These are phyloP conservation scores for Drosophila trichaetosa DNA, from an alignment of 2,888 invertebrate genomes.

Conservation along the genomic window DNA sequence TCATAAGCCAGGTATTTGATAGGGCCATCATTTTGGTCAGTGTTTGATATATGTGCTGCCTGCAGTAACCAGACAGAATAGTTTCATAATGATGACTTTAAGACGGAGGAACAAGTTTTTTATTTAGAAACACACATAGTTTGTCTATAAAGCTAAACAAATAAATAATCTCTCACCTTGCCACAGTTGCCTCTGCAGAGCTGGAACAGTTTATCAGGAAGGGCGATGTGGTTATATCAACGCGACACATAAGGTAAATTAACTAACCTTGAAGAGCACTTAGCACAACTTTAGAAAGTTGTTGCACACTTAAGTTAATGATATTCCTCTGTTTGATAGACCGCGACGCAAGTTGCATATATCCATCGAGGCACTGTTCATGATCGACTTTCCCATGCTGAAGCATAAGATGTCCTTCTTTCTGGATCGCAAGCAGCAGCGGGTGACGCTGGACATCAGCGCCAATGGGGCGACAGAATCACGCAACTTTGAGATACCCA, in stretches of 20 bases:
- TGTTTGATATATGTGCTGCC: no score
- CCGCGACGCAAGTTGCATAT: conserved; percentile 85
- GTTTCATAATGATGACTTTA: neutral
- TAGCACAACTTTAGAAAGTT: conserved; percentile 14
- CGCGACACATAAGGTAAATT: conserved; percentile 84
- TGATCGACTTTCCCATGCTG: conserved; percentile 85
- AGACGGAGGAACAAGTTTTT: neutral
- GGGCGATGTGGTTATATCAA: conserved; percentile 85
- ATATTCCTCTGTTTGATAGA: conserved; percentile 51
- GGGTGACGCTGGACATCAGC: conserved; percentile 84
- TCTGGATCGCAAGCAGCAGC: conserved; percentile 84
- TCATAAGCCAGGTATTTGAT: neutral
- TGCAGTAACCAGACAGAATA: no score
- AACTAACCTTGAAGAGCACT: conserved; percentile 32
- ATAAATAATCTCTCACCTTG: conserved; percentile 26
- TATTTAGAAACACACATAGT: neutral
- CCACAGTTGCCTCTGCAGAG: conserved; percentile 83
- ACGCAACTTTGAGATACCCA: conserved; percentile 84
- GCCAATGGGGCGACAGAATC: conserved; percentile 83
- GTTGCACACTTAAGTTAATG: neutral
- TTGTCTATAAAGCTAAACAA: neutral
- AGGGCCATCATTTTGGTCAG: no score
- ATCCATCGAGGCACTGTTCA: conserved; percentile 85
- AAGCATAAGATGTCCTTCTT: conserved; percentile 85
- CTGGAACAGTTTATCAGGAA: conserved; percentile 85